Base-by-base conservation (phyloP, 2,797 vertebrate genomes). In the Paratrypauchen microcephalus region DNA sequence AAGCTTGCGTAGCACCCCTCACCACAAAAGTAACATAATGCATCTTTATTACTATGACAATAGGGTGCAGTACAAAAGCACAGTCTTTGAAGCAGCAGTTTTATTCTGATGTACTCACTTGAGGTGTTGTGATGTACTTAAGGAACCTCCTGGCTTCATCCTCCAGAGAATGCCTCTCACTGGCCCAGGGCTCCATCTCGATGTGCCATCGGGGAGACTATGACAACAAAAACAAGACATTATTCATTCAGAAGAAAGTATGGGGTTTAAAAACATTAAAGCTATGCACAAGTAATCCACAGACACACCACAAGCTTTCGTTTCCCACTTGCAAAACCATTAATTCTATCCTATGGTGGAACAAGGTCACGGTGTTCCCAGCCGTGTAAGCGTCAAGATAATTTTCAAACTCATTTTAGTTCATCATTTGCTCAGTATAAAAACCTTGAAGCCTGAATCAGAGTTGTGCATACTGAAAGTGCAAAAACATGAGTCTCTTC, bases 61-160 rank as follows among this genome's bases (percentile, higher is more conserved):
- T 28, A 30, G 41, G 13, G 12, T 45, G 12, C 3, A 50, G 48
- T 18, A 50, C 18, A 50, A 50, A n/a, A 50, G 1, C 19, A 50
- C 5, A 50, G 48, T 45, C 5, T 19, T n/a, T 13, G 23, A 56
- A 4, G 58, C 28, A 32, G 58, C 32, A 36, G 32, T 36, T 36
- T 4, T 9, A 1, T 1, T 55, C 48, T 45, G 19, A 24, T 39
- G 1, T 4, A 86, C 92, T 85, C 81, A 98, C 97, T 93, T 98
- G 96, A 55, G 92, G 92, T 66, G 93, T 96, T 67, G 93, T 95
- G 86, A 99, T 97, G 71, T 97, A 97, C 65, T 79, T 86, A 77
- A 99, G 92, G 87, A 99, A 98, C 73, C 97, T 92, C 71, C 75
- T 80, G 18, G 96, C 96, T 84, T 99, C 97, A 0, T 95, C 95